A percentile compares a stretch with the other conserved stretches of the same genome.
Evolutionary conservation across 2,797 vertebrate species (phyloP).

Genomic region (Tinamus major): DNA sequence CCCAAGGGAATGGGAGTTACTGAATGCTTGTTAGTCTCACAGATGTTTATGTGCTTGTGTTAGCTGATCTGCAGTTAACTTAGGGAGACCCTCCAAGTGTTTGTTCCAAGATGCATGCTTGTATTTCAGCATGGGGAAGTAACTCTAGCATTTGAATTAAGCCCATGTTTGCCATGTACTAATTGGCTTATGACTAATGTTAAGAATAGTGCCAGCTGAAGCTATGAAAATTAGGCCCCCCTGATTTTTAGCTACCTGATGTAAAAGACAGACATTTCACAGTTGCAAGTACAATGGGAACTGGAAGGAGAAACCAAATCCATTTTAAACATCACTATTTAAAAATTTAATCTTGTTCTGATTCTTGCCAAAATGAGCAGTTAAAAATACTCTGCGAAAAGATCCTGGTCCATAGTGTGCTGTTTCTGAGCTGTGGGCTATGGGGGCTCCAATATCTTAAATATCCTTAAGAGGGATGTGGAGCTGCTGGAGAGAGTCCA

Average conservation of each 20-base stretch:
- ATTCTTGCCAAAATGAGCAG: background rate
- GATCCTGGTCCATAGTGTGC: background rate
- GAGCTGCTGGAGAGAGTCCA: too few relatives aligned
- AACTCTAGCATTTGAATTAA: background rate
- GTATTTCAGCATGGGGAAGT: background rate
- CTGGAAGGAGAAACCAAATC: background rate
- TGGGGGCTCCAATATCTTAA: fast-evolving
- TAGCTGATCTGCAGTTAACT: background rate
- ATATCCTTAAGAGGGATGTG: too few relatives aligned
- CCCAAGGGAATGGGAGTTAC: background rate
- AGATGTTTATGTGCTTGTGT: background rate
- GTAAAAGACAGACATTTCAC: background rate
- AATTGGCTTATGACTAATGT: background rate
- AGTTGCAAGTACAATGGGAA: background rate
- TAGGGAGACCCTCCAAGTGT: background rate
- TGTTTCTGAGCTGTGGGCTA: background rate
- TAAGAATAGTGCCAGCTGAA: background rate
- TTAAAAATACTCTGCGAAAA: background rate
- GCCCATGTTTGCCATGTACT: background rate
- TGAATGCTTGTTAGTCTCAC: background rate
- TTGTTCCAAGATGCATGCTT: background rate
- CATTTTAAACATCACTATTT: background rate
- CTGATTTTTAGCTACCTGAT: background rate
- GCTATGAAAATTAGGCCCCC: background rate
- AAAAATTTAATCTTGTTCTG: background rate